Base-by-base conservation (phyloP, 1,140 invertebrate genomes). In the Zaprionus vittiger region DNA sequence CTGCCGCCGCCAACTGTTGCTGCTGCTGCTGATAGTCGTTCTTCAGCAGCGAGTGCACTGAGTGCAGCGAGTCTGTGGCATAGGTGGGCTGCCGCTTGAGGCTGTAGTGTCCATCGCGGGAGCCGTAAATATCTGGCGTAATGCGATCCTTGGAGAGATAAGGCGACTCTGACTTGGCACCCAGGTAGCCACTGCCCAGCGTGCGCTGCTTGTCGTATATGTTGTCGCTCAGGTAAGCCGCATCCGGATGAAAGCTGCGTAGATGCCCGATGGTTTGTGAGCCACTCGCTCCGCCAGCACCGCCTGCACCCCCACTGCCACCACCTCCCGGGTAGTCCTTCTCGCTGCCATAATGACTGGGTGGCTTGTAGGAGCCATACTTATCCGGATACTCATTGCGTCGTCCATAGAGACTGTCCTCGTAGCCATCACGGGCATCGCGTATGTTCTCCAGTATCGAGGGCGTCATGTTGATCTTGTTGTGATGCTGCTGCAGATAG, bases 21-120 rank as follows among this genome's bases (percentile, higher is more conserved):
- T 95, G 96, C 93, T 89, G 95, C 90, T 92, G 95, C 80, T 83
- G 94, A 81, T 93, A 95, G 17, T 95, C 95, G 82, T 94, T 93
- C 90, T 95, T 94, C 17, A 93, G 91, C 9, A 94, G 91, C 5
- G 94, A 94, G 54, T 93, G 94, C 49, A 95, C 93, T 7, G 91
- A 93, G 64, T 93, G 92, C 67, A 93, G 55, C 1, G 92, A 93
- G 22, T 93, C 92, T 4, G 85, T 86, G 28, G 81, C 71, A n/a
- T 84, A 85, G 38, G 85, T 55, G 0, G 92, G 91, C 61, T 91
- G 91, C 6, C 89, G 77, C 67, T 93, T 92, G 3, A 93, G 70
- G 47, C 85, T 90, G 41, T 93, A 93, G 56, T 93, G 92, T 5
- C 84, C 91, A 11, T 92, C 92, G 1, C 92, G 62, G 0, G 92